phyloP scores from a whole-genome alignment of 2,888 invertebrate species.

The Tuta absoluta region DNA sequence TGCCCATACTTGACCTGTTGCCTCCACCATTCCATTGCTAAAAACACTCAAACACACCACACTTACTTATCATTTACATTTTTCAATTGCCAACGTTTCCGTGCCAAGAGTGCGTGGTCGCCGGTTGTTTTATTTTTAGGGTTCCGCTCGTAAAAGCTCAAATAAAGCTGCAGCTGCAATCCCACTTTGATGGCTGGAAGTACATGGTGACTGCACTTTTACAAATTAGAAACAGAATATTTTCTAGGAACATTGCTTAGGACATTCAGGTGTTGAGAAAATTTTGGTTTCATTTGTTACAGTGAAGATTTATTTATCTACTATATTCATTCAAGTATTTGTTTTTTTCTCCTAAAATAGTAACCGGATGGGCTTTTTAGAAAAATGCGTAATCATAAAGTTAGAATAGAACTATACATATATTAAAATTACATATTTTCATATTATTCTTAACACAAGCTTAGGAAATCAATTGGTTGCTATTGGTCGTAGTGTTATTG shows the following conservation, averaged over 20 bases:
- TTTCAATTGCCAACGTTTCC: conserved; percentile 69
- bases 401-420: no score
- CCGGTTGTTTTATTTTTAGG: conserved; percentile 24
- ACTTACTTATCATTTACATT: conserved; percentile 77
- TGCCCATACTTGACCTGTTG: conserved; percentile 74
- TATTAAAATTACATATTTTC: no score
- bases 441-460: no score
- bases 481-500: no score
- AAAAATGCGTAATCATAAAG: no score
- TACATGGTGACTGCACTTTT: conserved; percentile 16
- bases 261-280: not conserved
- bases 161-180: conserved; percentile 18
- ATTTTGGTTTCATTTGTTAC: not conserved
- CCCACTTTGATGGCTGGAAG: conserved; percentile 9
- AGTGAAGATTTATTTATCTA: not conserved
- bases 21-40: conserved; percentile 67
- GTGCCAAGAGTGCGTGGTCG: conserved; percentile 66
- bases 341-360: no score
- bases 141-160: conserved; percentile 20
- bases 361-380: no score
- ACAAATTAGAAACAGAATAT: conserved; percentile 12
- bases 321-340: no score
- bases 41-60: conserved; percentile 72
- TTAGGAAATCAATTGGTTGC: no score
- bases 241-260: not conserved